Conservation (phyloP, 2,888 invertebrate species). For the Mythimna impura region DNA sequence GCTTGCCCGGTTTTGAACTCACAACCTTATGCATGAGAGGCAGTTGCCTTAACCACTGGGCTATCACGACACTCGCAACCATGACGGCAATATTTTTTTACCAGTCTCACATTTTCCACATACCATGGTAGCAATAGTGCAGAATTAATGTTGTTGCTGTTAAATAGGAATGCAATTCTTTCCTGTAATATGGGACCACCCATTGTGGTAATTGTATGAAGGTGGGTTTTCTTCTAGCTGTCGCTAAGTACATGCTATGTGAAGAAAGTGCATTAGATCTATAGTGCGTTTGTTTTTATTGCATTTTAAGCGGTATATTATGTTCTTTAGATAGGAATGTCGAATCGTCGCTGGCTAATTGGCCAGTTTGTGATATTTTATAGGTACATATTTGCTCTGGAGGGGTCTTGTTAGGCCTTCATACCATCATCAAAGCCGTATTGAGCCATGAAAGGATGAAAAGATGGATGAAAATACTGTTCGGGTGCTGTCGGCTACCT, state of each 20-base stretch:
- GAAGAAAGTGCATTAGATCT: conserved; percentile 41
- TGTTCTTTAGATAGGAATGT: neutral
- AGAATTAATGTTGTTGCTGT: conserved; percentile 68
- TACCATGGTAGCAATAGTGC: conserved; percentile 54
- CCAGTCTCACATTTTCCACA: conserved; percentile 55
- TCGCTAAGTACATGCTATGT: conserved; percentile 27
- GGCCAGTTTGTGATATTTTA: neutral
- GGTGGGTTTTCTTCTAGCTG: conserved; percentile 40
- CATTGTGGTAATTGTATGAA: conserved; percentile 54
- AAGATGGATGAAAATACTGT: too few species aligned
- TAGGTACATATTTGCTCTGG: neutral
- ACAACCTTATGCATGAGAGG: too few species aligned
- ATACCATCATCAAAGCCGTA: too few species aligned
- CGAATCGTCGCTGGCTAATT: neutral
- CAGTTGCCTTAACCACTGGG: too few species aligned
- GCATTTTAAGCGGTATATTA: neutral
- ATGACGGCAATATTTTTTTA: neutral
- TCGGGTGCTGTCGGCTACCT: too few species aligned
- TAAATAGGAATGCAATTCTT: conserved; percentile 73
- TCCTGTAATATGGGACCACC: conserved; percentile 72
- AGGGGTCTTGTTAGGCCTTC: neutral
- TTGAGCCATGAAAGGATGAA: too few species aligned
- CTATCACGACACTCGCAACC: neutral
- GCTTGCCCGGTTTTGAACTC: too few species aligned
- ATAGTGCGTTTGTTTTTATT: conserved; percentile 16